A percentile compares a stretch with the other conserved stretches of the same genome.
Evolutionary conservation across 2,888 invertebrate species (phyloP).

Genomic region (Phyllotreta striolata): DNA sequence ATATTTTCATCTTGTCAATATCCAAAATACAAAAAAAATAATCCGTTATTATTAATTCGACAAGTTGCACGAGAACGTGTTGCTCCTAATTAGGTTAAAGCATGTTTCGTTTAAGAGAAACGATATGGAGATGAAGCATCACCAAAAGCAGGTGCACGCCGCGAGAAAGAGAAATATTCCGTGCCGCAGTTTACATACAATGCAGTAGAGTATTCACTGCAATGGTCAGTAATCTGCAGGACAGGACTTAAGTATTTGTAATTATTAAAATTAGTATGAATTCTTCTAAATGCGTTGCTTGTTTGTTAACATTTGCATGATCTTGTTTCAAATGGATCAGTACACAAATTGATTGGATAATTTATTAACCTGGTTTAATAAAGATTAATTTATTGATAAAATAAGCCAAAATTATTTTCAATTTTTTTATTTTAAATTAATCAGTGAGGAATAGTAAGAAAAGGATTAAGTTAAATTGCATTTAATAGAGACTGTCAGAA

Average conservation of each 20-base stretch:
- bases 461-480: too few species aligned
- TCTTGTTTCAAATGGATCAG: too few species aligned
- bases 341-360: too few species aligned
- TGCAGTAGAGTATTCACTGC: neutral
- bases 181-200: conserved; percentile 14
- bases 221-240: conserved; percentile 8
- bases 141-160: conserved; percentile 6
- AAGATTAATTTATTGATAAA: too few species aligned
- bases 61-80: conserved; percentile 50
- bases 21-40: conserved; percentile 35
- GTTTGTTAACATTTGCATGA: too few species aligned
- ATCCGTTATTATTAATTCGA: conserved; percentile 35
- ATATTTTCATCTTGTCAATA: conserved; percentile 24
- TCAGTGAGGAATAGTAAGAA: too few species aligned
- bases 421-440: too few species aligned
- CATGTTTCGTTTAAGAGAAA: conserved; percentile 14
- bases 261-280: too few species aligned
- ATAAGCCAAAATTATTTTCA: too few species aligned
- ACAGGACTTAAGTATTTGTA: neutral
- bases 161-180: neutral
- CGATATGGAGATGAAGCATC: neutral
- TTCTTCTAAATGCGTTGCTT: too few species aligned
- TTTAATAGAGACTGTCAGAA: too few species aligned
- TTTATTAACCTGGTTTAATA: too few species aligned
- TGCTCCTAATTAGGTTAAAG: conserved; percentile 48